These are phyloP conservation scores for Dryocosmus kuriphilus DNA, from an alignment of 2,888 invertebrate species.

Conservation along the genomic window DNA sequence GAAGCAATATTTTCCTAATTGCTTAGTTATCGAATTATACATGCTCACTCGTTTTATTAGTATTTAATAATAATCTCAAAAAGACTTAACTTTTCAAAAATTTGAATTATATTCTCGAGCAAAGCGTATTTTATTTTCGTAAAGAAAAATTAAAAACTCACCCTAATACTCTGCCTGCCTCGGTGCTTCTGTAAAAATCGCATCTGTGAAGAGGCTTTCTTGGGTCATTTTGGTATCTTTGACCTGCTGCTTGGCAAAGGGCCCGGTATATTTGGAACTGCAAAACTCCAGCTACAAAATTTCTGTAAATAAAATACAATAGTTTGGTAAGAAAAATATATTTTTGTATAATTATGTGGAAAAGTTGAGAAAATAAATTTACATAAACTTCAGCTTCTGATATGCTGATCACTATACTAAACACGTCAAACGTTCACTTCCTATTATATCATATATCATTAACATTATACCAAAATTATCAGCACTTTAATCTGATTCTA, in stretches of 20 bases:
- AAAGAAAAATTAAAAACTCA: slow-evolving; percentile 79
- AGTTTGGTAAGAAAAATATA: no score
- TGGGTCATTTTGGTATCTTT: slow-evolving; percentile 87
- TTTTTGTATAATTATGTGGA: background rate
- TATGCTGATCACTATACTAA: background rate
- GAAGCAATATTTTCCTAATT: no score
- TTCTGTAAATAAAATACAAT: slow-evolving; percentile 81
- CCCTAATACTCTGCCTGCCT: slow-evolving; percentile 92
- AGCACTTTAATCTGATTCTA: background rate
- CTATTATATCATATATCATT: slow-evolving; percentile 34
- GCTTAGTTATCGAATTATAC: no score
- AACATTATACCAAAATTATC: slow-evolving; percentile 29
- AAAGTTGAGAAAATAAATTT: slow-evolving; percentile 14
- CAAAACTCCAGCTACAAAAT: slow-evolving; percentile 93
- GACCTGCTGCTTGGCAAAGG: slow-evolving; percentile 89
- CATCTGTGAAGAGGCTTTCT: slow-evolving; percentile 91
- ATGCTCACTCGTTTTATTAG: no score
- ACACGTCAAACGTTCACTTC: slow-evolving; percentile 19
- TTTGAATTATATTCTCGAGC: no score
- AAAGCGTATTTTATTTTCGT: no score
- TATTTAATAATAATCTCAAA: no score
- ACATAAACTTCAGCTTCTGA: slow-evolving; percentile 9
- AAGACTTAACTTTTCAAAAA: no score
- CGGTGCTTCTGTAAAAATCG: slow-evolving; percentile 92
- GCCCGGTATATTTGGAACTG: slow-evolving; percentile 96